phyloP scores from a whole-genome alignment of 1,140 invertebrate species.

The Hyposmocoma kahamanoa region DNA sequence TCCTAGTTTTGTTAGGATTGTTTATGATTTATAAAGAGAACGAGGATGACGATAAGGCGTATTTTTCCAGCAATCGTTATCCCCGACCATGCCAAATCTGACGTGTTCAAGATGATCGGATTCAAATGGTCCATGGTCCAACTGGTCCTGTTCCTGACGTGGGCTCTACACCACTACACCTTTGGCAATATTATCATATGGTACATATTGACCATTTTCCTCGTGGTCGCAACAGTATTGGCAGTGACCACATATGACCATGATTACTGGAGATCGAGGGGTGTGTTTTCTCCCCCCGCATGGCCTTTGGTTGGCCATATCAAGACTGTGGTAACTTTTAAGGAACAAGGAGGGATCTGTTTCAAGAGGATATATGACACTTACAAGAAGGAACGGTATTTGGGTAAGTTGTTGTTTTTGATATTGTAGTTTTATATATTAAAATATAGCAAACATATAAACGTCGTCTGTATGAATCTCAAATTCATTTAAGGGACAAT shows the following conservation, averaged over 20 bases:
- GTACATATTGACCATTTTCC: conserved; percentile 25
- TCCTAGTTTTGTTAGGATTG: too few species aligned
- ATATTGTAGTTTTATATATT: too few species aligned
- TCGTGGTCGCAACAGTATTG: conserved; percentile 23
- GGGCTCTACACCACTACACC: conserved; percentile 38
- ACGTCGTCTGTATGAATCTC: too few species aligned
- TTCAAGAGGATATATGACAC: conserved; percentile 57
- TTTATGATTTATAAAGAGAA: too few species aligned
- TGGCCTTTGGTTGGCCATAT: conserved; percentile 57
- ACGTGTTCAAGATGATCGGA: conserved; percentile 59
- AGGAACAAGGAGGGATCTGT: conserved; percentile 55
- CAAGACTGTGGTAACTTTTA: conserved; percentile 39
- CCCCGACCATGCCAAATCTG: too few species aligned
- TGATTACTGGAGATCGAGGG: conserved; percentile 48
- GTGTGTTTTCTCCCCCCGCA: conserved; percentile 51
- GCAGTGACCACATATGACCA: conserved; percentile 50
- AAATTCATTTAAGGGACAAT: too few species aligned
- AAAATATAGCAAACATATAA: too few species aligned
- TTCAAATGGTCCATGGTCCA: conserved; percentile 37
- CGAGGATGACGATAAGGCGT: too few species aligned
- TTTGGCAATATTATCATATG: conserved; percentile 34
- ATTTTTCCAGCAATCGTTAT: too few species aligned
- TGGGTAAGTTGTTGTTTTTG: conserved; percentile 40
- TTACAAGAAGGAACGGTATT: conserved; percentile 41
- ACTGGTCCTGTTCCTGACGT: conserved; percentile 34